These are phyloP conservation scores for Tanytarsus gracilentus DNA, from an alignment of 2,888 invertebrate species.

Conservation along the genomic window DNA sequence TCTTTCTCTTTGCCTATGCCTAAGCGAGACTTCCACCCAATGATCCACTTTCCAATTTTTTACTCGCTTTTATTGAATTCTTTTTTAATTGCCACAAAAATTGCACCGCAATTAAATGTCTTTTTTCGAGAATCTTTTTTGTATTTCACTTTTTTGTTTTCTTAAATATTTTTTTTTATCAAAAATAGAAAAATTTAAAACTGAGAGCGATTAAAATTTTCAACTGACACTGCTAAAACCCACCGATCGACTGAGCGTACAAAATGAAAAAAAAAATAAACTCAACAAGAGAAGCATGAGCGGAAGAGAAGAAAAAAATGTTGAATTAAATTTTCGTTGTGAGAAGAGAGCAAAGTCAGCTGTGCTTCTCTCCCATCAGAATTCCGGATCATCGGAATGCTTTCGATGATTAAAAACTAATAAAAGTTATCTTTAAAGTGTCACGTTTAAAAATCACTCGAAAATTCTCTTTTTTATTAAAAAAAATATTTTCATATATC, in stretches of 20 bases:
- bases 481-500: background rate
- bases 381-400: background rate
- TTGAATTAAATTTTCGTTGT: background rate
- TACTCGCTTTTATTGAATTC: too few species aligned
- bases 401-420: background rate
- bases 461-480: background rate
- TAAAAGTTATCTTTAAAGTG: background rate
- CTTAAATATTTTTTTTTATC: background rate
- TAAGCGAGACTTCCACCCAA: too few species aligned
- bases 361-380: background rate
- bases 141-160: background rate
- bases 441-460: background rate
- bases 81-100: too few species aligned
- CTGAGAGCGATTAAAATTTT: background rate
- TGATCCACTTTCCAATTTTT: too few species aligned
- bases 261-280: background rate
- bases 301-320: background rate
- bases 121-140: too few species aligned
- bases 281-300: background rate
- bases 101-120: too few species aligned
- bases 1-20: too few species aligned
- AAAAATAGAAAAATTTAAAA: background rate
- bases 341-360: background rate
- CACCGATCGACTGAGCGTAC: slow-evolving; percentile 6
- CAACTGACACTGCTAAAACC: background rate